phyloP scores from a whole-genome alignment of 2,113 vertebrate species.

The Lepus timidus region DNA sequence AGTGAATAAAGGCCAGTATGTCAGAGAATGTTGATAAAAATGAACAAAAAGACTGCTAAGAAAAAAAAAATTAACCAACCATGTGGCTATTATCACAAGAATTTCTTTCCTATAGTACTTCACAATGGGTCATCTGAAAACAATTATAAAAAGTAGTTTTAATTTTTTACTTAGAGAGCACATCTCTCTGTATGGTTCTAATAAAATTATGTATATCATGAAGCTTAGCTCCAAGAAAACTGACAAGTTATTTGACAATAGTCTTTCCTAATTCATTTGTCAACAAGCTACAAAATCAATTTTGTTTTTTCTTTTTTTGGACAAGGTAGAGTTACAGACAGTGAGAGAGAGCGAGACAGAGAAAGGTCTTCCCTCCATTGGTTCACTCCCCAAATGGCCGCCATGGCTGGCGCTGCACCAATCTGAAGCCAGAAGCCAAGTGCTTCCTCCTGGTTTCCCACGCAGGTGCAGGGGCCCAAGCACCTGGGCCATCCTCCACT shows the following conservation, averaged over 20 bases:
- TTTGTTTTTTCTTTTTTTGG: no score
- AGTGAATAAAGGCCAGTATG: conserved; percentile 43
- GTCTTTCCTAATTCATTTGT: conserved; percentile 50
- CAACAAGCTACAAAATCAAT: not conserved
- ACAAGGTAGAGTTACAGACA: no score
- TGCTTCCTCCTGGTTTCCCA: no score
- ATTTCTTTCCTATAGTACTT: conserved; percentile 19
- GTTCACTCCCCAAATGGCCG: no score
- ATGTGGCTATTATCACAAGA: not conserved
- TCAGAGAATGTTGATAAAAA: conserved; percentile 33
- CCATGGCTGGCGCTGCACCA: no score
- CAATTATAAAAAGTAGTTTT: conserved; percentile 61
- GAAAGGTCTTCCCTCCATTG: no score
- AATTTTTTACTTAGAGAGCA: conserved; percentile 54
- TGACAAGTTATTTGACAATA: conserved; percentile 17
- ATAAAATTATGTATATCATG: conserved; percentile 31
- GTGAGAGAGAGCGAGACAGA: no score
- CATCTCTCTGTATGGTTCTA: conserved; percentile 5
- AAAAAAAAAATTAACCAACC: conserved; percentile 52
- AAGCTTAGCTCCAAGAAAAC: conserved; percentile 38
- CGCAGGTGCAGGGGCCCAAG: no score
- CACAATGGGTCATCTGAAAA: conserved; percentile 35
- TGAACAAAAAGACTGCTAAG: conserved; percentile 39
- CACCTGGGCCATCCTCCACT: no score
- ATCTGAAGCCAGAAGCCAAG: no score